Evolutionary conservation across 2,113 vertebrate species (phyloP), one percentile per base, ranked within the genome.

Genomic region (Sylvia atricapilla): DNA sequence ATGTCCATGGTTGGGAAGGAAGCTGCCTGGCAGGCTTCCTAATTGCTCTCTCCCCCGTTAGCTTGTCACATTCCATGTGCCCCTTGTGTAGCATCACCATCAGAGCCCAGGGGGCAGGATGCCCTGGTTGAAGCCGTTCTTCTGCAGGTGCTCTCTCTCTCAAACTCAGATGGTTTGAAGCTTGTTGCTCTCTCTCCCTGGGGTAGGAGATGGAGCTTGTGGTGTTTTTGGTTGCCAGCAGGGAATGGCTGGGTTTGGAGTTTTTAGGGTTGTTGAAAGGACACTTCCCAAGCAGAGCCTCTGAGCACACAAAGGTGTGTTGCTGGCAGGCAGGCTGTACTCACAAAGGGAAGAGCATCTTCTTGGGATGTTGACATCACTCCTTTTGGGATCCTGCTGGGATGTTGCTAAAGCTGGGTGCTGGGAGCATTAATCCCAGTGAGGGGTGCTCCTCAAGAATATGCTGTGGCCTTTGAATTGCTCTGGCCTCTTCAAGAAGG

Each of bases 51-150:
- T 52, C 16, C 23, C 0, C 7, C 1, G 2, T 56, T 43, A 30
- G 9, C 20, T 52, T 49, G 31, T 60, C 28, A 14, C 19, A 7
- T 18, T 53, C 11, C 0, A 1, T 6, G 37, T 4, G 2, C 4
- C 12, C 43, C 43, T 53, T 15, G 41, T 52, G 37, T 39, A 24
- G 55, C 55, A 13, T 46, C 68, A 13, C 46, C 5, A 9, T 49
- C 73, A 74, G 25, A 70, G 47, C 46, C 53, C 25, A 2, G 41
- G 70, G n/a, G 73, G n/a, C 31, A 12, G 0, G 2, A 22, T 64
- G 68, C 25, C 44, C 43, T 44, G 41, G 5, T 16, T 39, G 55
- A 69, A 62, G 35, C 19, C 3, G 1, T 67, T 78, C 25, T 84
- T 73, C 24, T 77, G 1, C n/a, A 72, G 12, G 17, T 47, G 30